A percentile compares a stretch with the other conserved stretches of the same genome.
Evolutionary conservation across 1,140 invertebrate genomes (phyloP).

Genomic region (Drosophila sechellia): DNA sequence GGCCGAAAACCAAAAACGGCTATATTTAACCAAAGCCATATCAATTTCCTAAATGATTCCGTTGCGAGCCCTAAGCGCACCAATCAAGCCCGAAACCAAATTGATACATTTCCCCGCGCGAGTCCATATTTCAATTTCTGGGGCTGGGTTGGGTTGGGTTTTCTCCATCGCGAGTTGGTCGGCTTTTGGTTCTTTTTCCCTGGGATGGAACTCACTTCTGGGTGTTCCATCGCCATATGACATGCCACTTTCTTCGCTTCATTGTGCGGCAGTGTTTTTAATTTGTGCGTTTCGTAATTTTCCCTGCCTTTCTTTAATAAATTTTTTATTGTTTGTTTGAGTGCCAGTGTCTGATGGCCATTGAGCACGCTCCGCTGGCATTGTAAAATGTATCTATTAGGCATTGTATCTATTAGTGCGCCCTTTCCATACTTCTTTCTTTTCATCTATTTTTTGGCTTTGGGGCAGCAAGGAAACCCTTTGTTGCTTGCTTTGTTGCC

Average conservation of each 20-base stretch:
- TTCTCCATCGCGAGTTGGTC: too few species aligned
- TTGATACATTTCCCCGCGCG: slow-evolving; percentile 72
- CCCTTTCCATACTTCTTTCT: slow-evolving; percentile 44
- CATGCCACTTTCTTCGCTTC: slow-evolving; percentile 69
- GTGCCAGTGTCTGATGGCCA: slow-evolving; percentile 68
- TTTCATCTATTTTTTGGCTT: slow-evolving; percentile 5
- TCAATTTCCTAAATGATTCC: slow-evolving; percentile 78
- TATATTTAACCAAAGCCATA: slow-evolving; percentile 60
- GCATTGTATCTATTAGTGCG: slow-evolving; percentile 66
- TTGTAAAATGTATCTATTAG: slow-evolving; percentile 79
- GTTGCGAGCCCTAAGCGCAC: slow-evolving; percentile 62
- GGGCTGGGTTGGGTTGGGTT: slow-evolving; percentile 25
- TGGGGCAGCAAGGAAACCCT: slow-evolving; percentile 42
- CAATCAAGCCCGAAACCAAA: slow-evolving; percentile 71
- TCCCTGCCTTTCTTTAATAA: slow-evolving; percentile 77
- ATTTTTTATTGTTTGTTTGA: slow-evolving; percentile 83
- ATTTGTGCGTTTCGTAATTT: slow-evolving; percentile 79
- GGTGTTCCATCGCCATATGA: slow-evolving; percentile 79
- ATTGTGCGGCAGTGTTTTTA: slow-evolving; percentile 62
- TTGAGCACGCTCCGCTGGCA: slow-evolving; percentile 67
- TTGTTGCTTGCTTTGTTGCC: slow-evolving; percentile 41
- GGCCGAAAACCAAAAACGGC: slow-evolving; percentile 23
- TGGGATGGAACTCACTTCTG: slow-evolving; percentile 60
- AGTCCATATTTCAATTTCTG: slow-evolving; percentile 65
- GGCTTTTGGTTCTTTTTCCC: slow-evolving; percentile 5